These are phyloP conservation scores for Allolobophora icterica DNA, from an alignment of 2,888 invertebrate species.

Conservation along the genomic window DNA sequence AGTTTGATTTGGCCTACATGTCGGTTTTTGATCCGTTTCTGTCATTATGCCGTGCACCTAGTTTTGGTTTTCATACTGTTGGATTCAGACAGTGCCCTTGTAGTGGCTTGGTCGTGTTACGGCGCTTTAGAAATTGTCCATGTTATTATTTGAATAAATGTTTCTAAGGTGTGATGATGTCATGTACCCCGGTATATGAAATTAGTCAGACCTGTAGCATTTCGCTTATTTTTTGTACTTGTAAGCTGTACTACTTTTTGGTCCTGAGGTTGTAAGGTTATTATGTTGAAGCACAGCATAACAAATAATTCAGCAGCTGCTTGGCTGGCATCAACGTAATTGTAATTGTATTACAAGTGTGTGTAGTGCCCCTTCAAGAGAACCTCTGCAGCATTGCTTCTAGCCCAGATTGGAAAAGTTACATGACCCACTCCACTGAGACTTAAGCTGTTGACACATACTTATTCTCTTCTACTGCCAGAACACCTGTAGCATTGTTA, in stretches of 20 bases:
- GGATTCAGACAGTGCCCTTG: too few species aligned
- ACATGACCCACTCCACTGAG: neutral
- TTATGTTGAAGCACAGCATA: neutral
- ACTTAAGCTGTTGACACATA: neutral
- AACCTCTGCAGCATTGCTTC: neutral
- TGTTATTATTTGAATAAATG: too few species aligned
- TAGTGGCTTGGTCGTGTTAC: too few species aligned
- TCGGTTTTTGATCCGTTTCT: too few species aligned
- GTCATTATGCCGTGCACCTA: too few species aligned
- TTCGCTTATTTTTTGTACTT: neutral
- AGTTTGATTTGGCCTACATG: too few species aligned
- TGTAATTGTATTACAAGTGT: neutral
- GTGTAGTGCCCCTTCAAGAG: neutral
- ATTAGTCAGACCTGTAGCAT: too few species aligned
- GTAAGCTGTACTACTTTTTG: neutral
- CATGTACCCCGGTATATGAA: too few species aligned
- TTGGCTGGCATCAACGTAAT: too few species aligned
- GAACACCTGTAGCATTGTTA: constrained; percentile 6
- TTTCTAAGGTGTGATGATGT: constrained; percentile 3
- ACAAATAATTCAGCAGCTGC: neutral
- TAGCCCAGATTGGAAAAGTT: neutral
- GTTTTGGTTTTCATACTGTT: too few species aligned
- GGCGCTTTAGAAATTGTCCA: too few species aligned
- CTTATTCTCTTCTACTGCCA: neutral
- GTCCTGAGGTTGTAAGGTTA: neutral